Conservation (phyloP, 1,140 invertebrate genomes). For the Leptopilina clavipes region DNA sequence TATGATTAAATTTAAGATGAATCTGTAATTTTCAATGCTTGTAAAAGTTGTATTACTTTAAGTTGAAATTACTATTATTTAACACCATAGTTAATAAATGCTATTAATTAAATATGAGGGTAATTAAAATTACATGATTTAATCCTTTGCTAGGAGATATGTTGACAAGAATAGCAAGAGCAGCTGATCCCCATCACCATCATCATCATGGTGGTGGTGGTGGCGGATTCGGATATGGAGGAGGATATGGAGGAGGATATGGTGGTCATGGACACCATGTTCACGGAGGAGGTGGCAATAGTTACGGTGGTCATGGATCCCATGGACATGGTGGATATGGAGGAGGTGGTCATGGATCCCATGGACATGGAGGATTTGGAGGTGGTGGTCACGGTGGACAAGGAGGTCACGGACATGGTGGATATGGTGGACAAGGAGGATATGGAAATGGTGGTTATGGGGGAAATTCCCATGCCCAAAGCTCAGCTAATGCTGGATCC, state of each 20-base stretch:
- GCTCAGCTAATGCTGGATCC: slow-evolving; percentile 45
- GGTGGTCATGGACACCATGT: slow-evolving; percentile 6
- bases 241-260: slow-evolving; percentile 35
- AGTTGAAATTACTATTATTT: too few species aligned
- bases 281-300: background rate
- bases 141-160: background rate
- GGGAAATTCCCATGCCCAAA: slow-evolving; percentile 39
- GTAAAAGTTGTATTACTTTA: too few species aligned
- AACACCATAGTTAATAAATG: too few species aligned
- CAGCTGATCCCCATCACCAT: slow-evolving; percentile 38
- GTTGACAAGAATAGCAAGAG: slow-evolving; percentile 31
- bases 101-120: too few species aligned
- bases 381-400: slow-evolving; percentile 31
- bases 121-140: background rate
- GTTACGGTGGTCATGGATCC: background rate
- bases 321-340: slow-evolving; percentile 12
- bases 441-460: slow-evolving; percentile 29
- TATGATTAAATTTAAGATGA: too few species aligned
- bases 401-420: background rate
- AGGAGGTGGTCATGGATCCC: background rate
- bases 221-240: slow-evolving; percentile 31
- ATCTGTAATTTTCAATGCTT: too few species aligned
- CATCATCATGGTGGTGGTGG: slow-evolving; percentile 26
- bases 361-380: slow-evolving; percentile 28
- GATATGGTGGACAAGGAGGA: background rate